phyloP scores from a whole-genome alignment of 2,888 invertebrate species.

The Syrista parreyssii region DNA sequence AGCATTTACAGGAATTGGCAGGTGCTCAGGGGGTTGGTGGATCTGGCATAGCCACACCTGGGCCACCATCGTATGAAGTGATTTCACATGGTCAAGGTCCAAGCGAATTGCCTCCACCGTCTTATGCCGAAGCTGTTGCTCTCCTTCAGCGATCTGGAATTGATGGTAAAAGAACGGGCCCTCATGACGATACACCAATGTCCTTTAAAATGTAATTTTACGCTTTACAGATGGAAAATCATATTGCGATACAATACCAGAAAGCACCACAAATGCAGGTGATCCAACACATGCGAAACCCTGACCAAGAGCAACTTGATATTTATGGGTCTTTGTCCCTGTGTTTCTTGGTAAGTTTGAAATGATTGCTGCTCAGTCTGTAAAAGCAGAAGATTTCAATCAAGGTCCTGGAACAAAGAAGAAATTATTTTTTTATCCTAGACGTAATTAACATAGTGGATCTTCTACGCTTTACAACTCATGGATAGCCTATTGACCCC shows the following conservation, averaged over 20 bases:
- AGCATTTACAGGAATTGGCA: conserved; percentile 70
- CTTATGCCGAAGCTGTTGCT: conserved; percentile 72
- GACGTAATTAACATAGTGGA: no score
- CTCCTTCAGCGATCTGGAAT: conserved; percentile 48
- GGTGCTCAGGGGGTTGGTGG: conserved; percentile 69
- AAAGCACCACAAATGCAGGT: conserved; percentile 20
- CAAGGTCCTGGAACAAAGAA: no score
- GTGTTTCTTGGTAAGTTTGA: no score
- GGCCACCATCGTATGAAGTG: conserved; percentile 74
- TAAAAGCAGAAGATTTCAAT: no score
- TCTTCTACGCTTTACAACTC: no score
- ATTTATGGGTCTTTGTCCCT: no score
- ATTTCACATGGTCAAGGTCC: conserved; percentile 66
- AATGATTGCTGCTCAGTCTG: no score
- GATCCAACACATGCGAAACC: conserved; percentile 33
- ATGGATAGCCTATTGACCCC: no score
- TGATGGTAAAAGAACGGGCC: conserved; percentile 37
- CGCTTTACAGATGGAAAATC: conserved; percentile 37
- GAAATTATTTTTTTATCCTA: no score
- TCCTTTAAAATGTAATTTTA: background rate
- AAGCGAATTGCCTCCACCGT: conserved; percentile 73
- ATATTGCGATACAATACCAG: conserved; percentile 29
- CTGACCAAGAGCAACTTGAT: conserved; percentile 16
- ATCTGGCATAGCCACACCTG: conserved; percentile 67
- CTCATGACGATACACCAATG: background rate